Evolutionary conservation across 2,888 invertebrate genomes (phyloP), one percentile per base, ranked within the genome.

Genomic region (Lochmaea capreae): DNA sequence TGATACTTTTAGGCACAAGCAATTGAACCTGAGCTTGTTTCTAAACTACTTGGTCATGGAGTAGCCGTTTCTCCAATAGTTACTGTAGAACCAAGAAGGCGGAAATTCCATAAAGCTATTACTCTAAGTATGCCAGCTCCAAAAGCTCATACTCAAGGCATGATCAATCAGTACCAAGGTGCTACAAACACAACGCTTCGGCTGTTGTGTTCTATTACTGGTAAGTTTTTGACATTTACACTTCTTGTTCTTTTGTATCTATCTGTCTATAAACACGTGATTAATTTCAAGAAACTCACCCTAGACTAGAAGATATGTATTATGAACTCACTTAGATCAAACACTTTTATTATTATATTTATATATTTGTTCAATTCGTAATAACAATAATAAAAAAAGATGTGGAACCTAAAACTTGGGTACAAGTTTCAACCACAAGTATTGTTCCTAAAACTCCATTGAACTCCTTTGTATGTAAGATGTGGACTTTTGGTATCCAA

Each of bases 81-180:
- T 75, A 99, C 99, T 0, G 97, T 99, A 73, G 99, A 99, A 88
- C 99, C 99, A 14, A 89, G 99, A 65, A 90, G 99, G 65, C 91
- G 99, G 79, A 99, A 99, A 90, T 99, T 99, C 92, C 99, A 99
- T 88, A 97, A 98, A 87, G 96, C 97, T 52, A 99, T 99, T 85
- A 98, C 98, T 77, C 90, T 99, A 81, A 98, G 97, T 72, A 96
- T 98, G 86, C 99, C 99, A 10, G 91, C 97, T 84, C 92, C 94
- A 2, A 90, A 92, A 83, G 88, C 90, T 5, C 88, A 88, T 76
- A 88, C 89, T 1, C 88, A 89, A 77, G 89, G 89, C 76, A 95
- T 96, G 96, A 93, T 96, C 72, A 96, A 96, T 88, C 94, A 95
- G 83, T 95, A 94, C 85, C 91, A 90, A 12, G 92, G 92, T 12